phyloP scores from a whole-genome alignment of 2,113 vertebrate genomes.

The Ginglymostoma cirratum region DNA sequence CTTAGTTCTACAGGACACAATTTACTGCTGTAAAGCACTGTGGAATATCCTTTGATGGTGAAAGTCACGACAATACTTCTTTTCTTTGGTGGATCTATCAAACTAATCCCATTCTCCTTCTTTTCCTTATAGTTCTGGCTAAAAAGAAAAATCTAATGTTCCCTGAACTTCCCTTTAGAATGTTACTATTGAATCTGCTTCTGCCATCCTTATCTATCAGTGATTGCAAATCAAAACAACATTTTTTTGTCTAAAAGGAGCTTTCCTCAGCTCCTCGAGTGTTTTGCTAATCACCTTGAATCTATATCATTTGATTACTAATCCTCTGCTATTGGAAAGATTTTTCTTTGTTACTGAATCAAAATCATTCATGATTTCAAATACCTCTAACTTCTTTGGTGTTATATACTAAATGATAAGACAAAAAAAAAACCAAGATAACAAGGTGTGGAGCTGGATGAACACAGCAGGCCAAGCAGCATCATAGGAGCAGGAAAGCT shows the following conservation, averaged over 20 bases:
- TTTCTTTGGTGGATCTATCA: background rate
- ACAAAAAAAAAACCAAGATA: too few species aligned
- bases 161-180: background rate
- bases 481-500: too few species aligned
- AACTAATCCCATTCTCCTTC: background rate
- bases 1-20: too few species aligned
- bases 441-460: too few species aligned
- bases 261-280: background rate
- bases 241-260: background rate
- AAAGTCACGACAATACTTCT: too few species aligned
- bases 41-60: too few species aligned
- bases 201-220: background rate
- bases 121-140: background rate
- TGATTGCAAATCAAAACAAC: background rate
- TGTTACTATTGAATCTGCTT: background rate
- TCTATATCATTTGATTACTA: background rate
- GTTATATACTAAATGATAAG: background rate
- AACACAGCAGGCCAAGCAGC: too few species aligned
- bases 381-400: background rate
- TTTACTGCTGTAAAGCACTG: too few species aligned
- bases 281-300: background rate
- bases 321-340: background rate
- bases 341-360: background rate
- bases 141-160: background rate
- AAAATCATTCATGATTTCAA: background rate